A percentile compares a stretch with the other conserved stretches of the same genome.
Evolutionary conservation across 1,140 invertebrate species (phyloP).

Genomic region (Sarcophaga peregrina): DNA sequence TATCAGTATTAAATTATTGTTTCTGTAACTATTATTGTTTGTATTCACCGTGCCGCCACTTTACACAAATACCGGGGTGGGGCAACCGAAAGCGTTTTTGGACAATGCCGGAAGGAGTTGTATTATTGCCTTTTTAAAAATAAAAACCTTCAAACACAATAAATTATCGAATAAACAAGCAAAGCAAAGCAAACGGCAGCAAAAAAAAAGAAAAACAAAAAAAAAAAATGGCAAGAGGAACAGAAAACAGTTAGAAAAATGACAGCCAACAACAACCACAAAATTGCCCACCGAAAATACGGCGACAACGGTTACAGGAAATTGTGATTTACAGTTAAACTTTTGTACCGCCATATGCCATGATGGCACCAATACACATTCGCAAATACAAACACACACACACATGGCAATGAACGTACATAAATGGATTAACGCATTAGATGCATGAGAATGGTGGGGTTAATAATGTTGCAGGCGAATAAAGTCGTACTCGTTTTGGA

Average conservation of each 20-base stretch:
- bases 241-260: neutral
- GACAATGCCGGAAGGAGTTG: neutral
- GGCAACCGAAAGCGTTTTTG: neutral
- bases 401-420: neutral
- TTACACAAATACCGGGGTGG: neutral
- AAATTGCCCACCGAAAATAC: conserved; percentile 40
- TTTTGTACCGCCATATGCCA: conserved; percentile 33
- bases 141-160: conserved; percentile 20
- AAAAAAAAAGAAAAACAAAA: neutral
- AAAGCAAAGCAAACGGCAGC: neutral
- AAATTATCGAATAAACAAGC: conserved; percentile 29
- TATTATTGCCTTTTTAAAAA: conserved; percentile 34
- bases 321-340: conserved; percentile 36
- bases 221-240: neutral
- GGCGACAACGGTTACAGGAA: conserved; percentile 38
- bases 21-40: no score
- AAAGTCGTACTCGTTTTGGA: neutral
- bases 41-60: neutral
- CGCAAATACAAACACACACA: neutral
- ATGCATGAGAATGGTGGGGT: neutral
- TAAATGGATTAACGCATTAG: conserved; percentile 4
- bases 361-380: neutral
- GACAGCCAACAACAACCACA: conserved; percentile 22
- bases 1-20: no score
- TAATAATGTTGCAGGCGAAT: neutral